Evolutionary conservation across 2,888 invertebrate species (phyloP).

Genomic region (Acutogordius australiensis): DNA sequence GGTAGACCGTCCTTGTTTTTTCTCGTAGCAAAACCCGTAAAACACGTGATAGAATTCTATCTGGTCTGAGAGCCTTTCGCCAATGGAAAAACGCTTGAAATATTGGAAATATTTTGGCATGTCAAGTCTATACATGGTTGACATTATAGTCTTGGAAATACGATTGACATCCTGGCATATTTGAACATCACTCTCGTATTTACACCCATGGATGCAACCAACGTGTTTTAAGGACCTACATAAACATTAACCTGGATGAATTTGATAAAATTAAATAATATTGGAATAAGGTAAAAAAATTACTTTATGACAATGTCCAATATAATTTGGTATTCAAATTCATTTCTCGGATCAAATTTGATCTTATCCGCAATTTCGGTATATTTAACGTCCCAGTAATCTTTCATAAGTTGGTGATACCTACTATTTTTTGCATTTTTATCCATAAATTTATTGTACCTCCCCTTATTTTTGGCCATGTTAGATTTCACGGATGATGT

Average conservation of each 20-base stretch:
- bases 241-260: not conserved
- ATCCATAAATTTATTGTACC: too few relatives aligned
- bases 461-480: too few relatives aligned
- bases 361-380: not conserved
- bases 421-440: too few relatives aligned
- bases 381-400: not conserved
- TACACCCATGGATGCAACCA: not conserved
- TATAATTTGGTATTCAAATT: not conserved
- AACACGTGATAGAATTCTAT: constrained; percentile 6
- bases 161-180: not conserved
- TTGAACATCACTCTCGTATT: not conserved
- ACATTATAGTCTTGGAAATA: not conserved
- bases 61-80: not conserved
- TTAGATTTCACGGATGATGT: too few relatives aligned
- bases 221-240: not conserved
- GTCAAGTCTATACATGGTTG: not conserved
- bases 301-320: not conserved
- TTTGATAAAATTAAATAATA: not conserved
- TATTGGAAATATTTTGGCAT: not conserved
- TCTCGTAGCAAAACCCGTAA: not conserved
- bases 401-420: too few relatives aligned
- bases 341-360: not conserved
- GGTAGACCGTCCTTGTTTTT: too few relatives aligned
- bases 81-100: not conserved
- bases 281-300: not conserved